Conservation (phyloP, 2,113 vertebrate genomes). For the Tylochromis polylepis region DNA sequence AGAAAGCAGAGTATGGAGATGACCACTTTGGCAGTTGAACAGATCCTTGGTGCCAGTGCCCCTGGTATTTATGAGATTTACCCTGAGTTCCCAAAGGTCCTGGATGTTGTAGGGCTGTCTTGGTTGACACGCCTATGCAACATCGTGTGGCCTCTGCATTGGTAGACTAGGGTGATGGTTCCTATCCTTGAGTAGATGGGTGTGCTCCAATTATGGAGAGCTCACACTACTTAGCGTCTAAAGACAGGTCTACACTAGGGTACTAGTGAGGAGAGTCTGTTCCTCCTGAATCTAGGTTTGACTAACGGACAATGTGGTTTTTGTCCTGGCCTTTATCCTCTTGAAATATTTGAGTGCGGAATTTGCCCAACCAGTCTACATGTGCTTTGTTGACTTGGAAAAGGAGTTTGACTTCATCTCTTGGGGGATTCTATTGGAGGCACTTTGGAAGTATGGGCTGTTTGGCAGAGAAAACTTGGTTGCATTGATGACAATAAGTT, state of each 20-base stretch:
- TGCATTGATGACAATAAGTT: no score
- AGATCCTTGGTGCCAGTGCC: not conserved
- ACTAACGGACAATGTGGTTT: not conserved
- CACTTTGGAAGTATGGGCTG: no score
- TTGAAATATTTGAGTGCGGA: not conserved
- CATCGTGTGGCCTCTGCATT: not conserved
- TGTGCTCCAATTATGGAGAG: not conserved
- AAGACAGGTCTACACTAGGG: not conserved
- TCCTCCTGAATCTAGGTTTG: no score
- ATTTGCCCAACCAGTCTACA: not conserved
- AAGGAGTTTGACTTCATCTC: no score
- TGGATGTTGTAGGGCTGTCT: not conserved
- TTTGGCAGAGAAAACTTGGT: no score
- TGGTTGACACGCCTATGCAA: not conserved
- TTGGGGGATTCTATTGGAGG: no score
- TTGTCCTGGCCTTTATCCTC: not conserved
- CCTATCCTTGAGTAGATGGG: not conserved
- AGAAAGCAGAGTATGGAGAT: not conserved
- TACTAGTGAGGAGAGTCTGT: not conserved
- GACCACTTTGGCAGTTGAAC: not conserved
- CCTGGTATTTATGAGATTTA: not conserved
- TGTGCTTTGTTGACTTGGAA: no score
- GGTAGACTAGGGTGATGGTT: not conserved
- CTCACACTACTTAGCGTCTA: not conserved
- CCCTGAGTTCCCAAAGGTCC: not conserved